Evolutionary conservation across 2,113 vertebrate genomes (phyloP), one percentile per base, ranked within the genome.

Genomic region (Pelecanoides urinatrix): DNA sequence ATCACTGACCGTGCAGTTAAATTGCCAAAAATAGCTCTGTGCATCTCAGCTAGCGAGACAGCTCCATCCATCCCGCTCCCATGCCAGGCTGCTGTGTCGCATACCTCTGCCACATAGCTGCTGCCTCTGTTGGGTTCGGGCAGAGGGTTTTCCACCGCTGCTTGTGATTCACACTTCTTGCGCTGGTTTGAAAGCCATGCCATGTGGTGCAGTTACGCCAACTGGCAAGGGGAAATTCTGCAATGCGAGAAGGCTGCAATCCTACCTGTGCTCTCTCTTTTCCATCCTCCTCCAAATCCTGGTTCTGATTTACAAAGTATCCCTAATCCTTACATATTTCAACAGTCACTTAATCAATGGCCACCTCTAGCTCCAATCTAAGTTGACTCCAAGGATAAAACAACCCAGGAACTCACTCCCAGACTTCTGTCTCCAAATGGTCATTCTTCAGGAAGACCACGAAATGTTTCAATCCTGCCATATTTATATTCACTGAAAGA

Each of bases 61-160:
- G 76, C 47, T 55, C 67, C 32, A n/a, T 74, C 90, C 74, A 45
- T 55, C 73, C 71, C 2, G 1, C 71, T 61, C 20, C 38, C 52
- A 11, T 52, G 40, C 52, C 76, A 70, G 17, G 27, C 75, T 62
- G 50, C 56, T 84, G 12, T 7, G 3, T 72, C 23, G 11, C 63
- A 67, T 29, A 32, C 58, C 66, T 82, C 62, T 73, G 58, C 38
- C 88, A 72, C 38, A 10, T 4, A 49, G 34, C 45, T 34, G 27
- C 49, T 59, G 38, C 26, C 77, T 85, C 56, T 2, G 0, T 0
- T 20, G 7, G 5, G 7, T 22, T 80, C 2, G 0, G 23, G 29
- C 50, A 47, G 61, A 74, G 76, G 44, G 61, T 45, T 88, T 85
- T 88, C 78, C 66, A 61, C 12, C 2, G 1, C 21, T 30, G 30